Evolutionary conservation across 35 echinoderm and acorn worm species (phyloP).

Genomic region (Nesometra sesokonis): DNA sequence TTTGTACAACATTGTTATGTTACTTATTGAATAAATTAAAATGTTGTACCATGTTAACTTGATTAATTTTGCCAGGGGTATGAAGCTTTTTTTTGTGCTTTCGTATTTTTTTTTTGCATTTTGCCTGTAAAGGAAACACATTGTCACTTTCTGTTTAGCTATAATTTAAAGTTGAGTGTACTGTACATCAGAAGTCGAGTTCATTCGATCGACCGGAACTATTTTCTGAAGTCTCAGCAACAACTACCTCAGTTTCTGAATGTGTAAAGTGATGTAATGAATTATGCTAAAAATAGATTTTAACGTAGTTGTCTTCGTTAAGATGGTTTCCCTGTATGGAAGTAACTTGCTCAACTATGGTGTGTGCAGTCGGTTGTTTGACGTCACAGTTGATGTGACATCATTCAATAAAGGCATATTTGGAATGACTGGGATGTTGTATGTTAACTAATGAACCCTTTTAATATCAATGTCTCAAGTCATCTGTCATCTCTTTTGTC

Average conservation of each 20-base stretch:
- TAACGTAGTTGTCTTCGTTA: neutral
- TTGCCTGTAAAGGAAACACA: too few species aligned
- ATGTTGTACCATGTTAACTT: too few species aligned
- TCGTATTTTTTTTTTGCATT: too few species aligned
- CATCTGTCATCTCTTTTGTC: neutral
- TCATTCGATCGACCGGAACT: neutral
- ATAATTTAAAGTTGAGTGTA: too few species aligned
- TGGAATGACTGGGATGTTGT: neutral
- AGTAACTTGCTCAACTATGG: neutral
- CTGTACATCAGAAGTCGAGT: too few species aligned
- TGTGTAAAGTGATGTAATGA: neutral
- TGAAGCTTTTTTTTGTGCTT: too few species aligned
- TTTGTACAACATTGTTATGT: too few species aligned
- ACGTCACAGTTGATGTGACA: neutral
- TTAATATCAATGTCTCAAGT: neutral
- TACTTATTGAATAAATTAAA: too few species aligned
- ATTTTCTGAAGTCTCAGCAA: neutral
- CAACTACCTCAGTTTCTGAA: neutral
- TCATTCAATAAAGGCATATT: neutral
- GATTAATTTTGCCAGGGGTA: too few species aligned
- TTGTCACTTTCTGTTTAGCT: too few species aligned
- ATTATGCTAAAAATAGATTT: neutral
- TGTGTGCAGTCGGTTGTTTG: neutral
- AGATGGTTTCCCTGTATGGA: neutral
- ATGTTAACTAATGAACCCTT: neutral